These are phyloP conservation scores for Muntiacus reevesi DNA, from an alignment of 2,113 vertebrate species.

Conservation along the genomic window DNA sequence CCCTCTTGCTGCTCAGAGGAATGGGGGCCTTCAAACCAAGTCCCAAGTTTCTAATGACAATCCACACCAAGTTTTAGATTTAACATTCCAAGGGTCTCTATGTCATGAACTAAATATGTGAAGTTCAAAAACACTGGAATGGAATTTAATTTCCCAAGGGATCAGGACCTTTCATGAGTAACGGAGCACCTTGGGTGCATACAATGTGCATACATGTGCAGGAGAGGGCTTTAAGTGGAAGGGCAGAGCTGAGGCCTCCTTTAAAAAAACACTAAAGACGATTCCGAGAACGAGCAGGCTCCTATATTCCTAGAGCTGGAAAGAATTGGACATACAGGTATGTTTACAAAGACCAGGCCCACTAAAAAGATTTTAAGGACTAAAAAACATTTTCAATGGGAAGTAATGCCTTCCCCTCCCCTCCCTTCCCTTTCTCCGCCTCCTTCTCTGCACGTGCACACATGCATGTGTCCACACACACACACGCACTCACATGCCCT, in stretches of 20 bases:
- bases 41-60: conserved; percentile 49
- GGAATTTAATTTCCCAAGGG: conserved; percentile 68
- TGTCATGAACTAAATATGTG: conserved; percentile 82
- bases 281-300: conserved; percentile 33
- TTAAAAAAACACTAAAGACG: conserved; percentile 21
- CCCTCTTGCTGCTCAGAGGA: conserved; percentile 25
- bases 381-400: background rate
- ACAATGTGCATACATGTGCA: background rate
- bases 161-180: conserved; percentile 30
- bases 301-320: background rate
- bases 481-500: background rate
- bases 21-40: conserved; percentile 51
- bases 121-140: conserved; percentile 75
- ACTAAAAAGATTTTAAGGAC: background rate
- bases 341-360: conserved; percentile 13
- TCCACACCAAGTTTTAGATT: conserved; percentile 78
- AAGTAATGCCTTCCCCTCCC: background rate
- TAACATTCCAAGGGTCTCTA: conserved; percentile 64
- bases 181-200: background rate
- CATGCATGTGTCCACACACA: background rate
- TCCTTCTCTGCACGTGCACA: background rate
- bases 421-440: background rate
- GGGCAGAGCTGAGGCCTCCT: background rate
- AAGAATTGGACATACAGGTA: background rate
- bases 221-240: background rate